Conservation (phyloP, 1,140 invertebrate species). For the Neoseiulus cucumeris region DNA sequence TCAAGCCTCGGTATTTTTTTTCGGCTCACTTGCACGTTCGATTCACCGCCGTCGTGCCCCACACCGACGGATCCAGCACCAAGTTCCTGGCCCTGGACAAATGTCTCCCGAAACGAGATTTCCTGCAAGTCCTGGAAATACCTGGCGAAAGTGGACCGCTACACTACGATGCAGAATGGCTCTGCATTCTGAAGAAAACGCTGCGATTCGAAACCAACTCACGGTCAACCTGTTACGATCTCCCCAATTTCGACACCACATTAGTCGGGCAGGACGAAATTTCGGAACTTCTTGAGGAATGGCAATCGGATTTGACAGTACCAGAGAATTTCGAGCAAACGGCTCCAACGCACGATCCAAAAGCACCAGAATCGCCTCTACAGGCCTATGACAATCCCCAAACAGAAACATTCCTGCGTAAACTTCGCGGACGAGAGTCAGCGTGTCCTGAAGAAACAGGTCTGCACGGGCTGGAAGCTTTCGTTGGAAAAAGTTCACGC, state of each 20-base stretch:
- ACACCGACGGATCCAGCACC: conserved; percentile 39
- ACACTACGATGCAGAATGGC: conserved; percentile 80
- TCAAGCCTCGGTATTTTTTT: conserved; percentile 86
- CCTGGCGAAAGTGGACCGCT: conserved; percentile 31
- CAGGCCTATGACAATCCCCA: neutral
- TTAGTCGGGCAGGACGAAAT: neutral
- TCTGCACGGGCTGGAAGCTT: neutral
- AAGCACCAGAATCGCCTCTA: neutral
- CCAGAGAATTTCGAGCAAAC: conserved; percentile 7
- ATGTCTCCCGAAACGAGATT: conserved; percentile 66
- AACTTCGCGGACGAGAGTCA: neutral
- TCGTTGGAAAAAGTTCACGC: neutral
- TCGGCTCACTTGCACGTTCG: conserved; percentile 90
- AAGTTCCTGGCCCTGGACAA: conserved; percentile 92
- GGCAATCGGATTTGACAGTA: neutral
- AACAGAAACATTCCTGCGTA: neutral
- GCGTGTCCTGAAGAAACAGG: neutral
- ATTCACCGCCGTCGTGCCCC: conserved; percentile 65
- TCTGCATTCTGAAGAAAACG: conserved; percentile 61
- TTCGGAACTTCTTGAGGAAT: neutral
- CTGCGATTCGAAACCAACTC: conserved; percentile 65
- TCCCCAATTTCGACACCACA: neutral
- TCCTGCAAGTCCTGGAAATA: conserved; percentile 37
- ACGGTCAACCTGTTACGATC: conserved; percentile 37
- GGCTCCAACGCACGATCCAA: neutral